Conservation (phyloP, 2,797 vertebrate genomes). For the Enteromius argenteus region DNA sequence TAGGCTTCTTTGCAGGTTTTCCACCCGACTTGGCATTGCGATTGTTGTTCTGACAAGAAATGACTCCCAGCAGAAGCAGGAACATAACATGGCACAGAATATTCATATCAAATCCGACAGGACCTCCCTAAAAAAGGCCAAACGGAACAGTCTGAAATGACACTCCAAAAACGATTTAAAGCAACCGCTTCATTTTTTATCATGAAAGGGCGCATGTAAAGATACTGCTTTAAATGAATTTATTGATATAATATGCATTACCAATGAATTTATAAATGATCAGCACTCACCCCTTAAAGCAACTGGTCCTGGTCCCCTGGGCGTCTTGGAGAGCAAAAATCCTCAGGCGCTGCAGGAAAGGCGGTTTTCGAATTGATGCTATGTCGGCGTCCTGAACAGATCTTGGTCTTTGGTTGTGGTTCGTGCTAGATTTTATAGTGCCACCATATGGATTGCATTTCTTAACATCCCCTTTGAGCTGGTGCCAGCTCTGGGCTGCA, state of each 20-base stretch:
- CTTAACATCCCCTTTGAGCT: conserved; percentile 74
- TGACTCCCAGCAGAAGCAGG: conserved; percentile 74
- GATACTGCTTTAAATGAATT: background rate
- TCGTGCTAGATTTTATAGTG: conserved; percentile 76
- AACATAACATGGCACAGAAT: conserved; percentile 69
- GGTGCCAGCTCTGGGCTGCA: conserved; percentile 72
- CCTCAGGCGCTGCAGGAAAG: conserved; percentile 47
- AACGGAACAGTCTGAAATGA: background rate
- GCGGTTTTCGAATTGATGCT: conserved; percentile 59
- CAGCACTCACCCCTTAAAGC: conserved; percentile 70
- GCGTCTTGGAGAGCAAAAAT: conserved; percentile 19
- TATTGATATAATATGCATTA: background rate
- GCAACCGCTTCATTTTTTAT: background rate
- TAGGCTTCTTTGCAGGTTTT: conserved; percentile 71
- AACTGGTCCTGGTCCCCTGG: conserved; percentile 51
- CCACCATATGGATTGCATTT: conserved; percentile 77
- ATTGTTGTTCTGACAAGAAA: conserved; percentile 74
- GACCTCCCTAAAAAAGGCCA: conserved; percentile 46
- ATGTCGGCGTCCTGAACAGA: conserved; percentile 65
- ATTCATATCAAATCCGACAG: conserved; percentile 72
- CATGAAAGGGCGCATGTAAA: background rate
- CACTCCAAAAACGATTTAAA: background rate
- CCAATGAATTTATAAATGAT: background rate
- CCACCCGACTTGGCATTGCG: conserved; percentile 67
- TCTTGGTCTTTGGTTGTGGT: conserved; percentile 72